A percentile compares a stretch with the other conserved stretches of the same genome.
Evolutionary conservation across 2,888 invertebrate species (phyloP).

Genomic region (Chromoteleia sp.): DNA sequence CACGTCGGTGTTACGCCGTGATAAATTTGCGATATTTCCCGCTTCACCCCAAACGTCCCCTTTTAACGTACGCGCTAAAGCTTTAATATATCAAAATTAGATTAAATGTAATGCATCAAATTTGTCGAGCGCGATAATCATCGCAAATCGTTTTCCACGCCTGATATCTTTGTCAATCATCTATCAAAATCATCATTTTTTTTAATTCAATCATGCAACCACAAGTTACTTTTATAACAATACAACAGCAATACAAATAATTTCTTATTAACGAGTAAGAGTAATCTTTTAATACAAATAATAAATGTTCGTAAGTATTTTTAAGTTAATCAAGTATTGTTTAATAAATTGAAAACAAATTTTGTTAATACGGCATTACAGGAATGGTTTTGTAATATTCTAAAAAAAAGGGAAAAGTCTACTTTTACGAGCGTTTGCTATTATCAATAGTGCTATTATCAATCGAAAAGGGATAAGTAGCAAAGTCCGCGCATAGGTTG

Average conservation of each 20-base stretch:
- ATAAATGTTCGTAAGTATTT: too few species aligned
- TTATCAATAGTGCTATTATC: slow-evolving; percentile 21
- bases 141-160: slow-evolving; percentile 25
- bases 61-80: slow-evolving; percentile 25
- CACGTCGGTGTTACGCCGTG: slow-evolving; percentile 48
- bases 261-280: too few species aligned
- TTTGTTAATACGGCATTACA: too few species aligned
- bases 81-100: slow-evolving; percentile 56
- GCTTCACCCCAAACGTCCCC: slow-evolving; percentile 44
- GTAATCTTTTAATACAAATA: too few species aligned
- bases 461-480: slow-evolving; percentile 47
- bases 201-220: too few species aligned
- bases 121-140: slow-evolving; percentile 26
- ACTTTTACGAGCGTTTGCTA: slow-evolving; percentile 20
- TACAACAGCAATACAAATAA: too few species aligned
- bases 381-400: too few species aligned
- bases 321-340: too few species aligned
- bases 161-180: slow-evolving; percentile 10
- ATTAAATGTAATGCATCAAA: slow-evolving; percentile 59
- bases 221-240: too few species aligned
- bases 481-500: slow-evolving; percentile 55
- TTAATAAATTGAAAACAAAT: too few species aligned
- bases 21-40: slow-evolving; percentile 60
- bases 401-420: slow-evolving; percentile 1
- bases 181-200: slow-evolving; percentile 4